phyloP scores from a whole-genome alignment of 92 coral and sea anemone species.

The Parazoanthus darwini region DNA sequence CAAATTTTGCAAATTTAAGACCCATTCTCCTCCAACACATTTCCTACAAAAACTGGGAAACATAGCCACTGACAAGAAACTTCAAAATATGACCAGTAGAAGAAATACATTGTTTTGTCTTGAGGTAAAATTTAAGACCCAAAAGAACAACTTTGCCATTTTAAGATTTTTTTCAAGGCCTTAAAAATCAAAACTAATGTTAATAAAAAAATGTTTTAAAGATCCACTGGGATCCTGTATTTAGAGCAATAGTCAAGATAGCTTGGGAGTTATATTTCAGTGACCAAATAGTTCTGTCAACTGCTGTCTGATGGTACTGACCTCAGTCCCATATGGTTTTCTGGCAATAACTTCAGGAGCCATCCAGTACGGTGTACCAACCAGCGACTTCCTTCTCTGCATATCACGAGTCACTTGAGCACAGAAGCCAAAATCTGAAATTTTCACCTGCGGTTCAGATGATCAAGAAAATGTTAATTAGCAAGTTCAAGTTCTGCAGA shows the following conservation, averaged over 20 bases:
- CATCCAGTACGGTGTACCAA: constrained; percentile 99
- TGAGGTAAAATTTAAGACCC: no score
- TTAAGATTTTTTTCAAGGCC: no score
- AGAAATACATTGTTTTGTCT: no score
- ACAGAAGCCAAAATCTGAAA: constrained; percentile 99
- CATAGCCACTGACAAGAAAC: no score
- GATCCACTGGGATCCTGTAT: no score
- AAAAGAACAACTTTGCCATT: no score
- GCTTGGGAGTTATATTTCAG: neutral
- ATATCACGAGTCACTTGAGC: constrained; percentile 99
- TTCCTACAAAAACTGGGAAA: no score
- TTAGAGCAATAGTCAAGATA: neutral
- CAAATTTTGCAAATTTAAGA: no score
- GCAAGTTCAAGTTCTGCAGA: neutral
- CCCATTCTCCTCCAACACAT: no score
- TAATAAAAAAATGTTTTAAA: no score
- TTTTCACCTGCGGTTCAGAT: constrained; percentile 66
- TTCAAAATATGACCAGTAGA: no score
- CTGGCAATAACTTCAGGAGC: constrained; percentile 98
- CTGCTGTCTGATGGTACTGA: constrained; percentile 2
- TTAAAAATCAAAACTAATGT: no score
- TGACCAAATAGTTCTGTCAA: neutral
- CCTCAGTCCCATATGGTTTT: constrained; percentile 96
- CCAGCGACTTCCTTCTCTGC: constrained; percentile 89
- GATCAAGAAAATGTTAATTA: neutral